Evolutionary conservation across 1,140 invertebrate species (phyloP).

Genomic region (Oncopeltus fasciatus): DNA sequence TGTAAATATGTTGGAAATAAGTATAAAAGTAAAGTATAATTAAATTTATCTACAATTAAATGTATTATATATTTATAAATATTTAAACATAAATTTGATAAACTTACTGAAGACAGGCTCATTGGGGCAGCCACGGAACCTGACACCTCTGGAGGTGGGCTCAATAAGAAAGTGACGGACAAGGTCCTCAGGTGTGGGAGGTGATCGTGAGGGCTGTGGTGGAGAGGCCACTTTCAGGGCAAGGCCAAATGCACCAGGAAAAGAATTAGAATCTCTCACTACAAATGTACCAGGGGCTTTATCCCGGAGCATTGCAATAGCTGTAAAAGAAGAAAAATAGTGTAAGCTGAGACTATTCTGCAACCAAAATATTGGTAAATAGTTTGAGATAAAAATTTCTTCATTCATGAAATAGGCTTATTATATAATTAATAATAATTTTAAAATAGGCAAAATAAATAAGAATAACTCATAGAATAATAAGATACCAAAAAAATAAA

Average conservation of each 20-base stretch:
- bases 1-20: no score
- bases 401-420: no score
- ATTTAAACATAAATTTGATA: not conserved
- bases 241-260: conserved; percentile 91
- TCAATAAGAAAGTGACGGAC: conserved; percentile 96
- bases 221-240: conserved; percentile 81
- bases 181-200: conserved; percentile 55
- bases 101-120: conserved; percentile 85
- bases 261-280: conserved; percentile 85
- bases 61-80: not conserved
- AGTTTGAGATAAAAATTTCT: no score
- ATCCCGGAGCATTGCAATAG: conserved; percentile 73
- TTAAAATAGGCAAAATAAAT: no score
- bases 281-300: conserved; percentile 87
- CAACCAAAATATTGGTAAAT: no score
- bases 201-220: conserved; percentile 40
- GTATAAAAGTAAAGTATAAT: no score
- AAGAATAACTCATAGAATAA: no score
- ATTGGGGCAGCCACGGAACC: conserved; percentile 88
- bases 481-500: no score
- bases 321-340: no score
- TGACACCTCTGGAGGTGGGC: conserved; percentile 83
- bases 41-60: not conserved
- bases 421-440: no score
- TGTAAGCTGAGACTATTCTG: no score